Evolutionary conservation across 2,888 invertebrate species (phyloP), one percentile per base, ranked within the genome.

Genomic region (Omphaloscelis lunosa): DNA sequence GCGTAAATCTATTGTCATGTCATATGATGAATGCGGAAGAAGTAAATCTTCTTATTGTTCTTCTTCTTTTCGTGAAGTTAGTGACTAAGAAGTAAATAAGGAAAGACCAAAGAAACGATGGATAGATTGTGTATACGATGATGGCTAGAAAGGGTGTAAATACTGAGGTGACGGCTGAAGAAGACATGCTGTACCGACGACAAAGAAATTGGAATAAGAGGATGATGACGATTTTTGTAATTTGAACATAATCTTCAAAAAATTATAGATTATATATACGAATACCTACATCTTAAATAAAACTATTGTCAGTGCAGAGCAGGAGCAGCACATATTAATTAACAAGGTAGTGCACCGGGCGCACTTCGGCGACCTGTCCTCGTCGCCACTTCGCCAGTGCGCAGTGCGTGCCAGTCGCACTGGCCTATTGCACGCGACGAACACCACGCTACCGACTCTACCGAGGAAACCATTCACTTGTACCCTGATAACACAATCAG

Each of bases 401-500:
- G 9, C 53, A 11, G 45, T 12, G 34, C 34, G 9, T 41, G 41
- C 29, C 67, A 0, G 34, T n/a, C 69, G 74, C 56, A 45, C 48
- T 48, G 67, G 66, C 71, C 27, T 34, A 6, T 12, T 39, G 39
- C 80, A 80, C 75, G 69, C 79, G 72, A 75, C 68, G 75, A 72
- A 45, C 67, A 58, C 63, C 72, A 48, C 58, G 62, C 62, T 12
- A 58, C 7, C 48, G 39, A 63, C 58, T 58, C 62, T 12, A 58
- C 7, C 48, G 39, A 63, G 66, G 80, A 65, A 81, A 68, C 63
- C 80, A 80, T 69, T 72, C 72, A 58, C 80, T 63, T 51, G 78
- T n/a, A 27, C 59, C 53, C 68, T n/a, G 85, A 85, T 81, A 80
- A 74, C 29, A 70, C 67, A 67, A 62, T 68, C 84, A 70, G 59